phyloP scores from a whole-genome alignment of 2,113 vertebrate genomes.

The Penelope pileata region DNA sequence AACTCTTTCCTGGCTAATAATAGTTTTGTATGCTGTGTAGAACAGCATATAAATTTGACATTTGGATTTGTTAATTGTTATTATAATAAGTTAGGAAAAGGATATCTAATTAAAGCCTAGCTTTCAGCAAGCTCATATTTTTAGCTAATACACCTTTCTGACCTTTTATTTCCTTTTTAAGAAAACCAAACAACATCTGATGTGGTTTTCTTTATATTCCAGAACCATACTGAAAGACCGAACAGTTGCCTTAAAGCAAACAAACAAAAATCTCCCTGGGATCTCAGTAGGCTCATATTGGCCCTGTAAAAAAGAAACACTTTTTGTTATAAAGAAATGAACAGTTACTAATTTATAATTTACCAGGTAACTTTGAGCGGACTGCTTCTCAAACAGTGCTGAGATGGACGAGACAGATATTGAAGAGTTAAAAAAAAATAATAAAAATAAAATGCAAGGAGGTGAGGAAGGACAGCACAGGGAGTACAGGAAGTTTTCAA shows the following conservation, averaged over 20 bases:
- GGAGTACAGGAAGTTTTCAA: conserved; percentile 11
- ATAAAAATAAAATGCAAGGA: neutral
- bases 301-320: neutral
- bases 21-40: neutral
- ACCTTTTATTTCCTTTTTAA: neutral
- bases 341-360: neutral
- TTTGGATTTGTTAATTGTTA: neutral
- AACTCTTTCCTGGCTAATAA: neutral
- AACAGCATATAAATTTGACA: neutral
- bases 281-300: neutral
- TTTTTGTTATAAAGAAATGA: neutral
- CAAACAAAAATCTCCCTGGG: neutral
- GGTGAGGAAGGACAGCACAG: neutral
- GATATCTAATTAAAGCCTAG: neutral
- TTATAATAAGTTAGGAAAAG: neutral
- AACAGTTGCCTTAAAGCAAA: neutral
- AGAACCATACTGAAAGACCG: neutral
- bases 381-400: neutral
- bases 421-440: neutral
- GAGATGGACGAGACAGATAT: neutral
- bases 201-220: neutral
- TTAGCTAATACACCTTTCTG: neutral
- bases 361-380: neutral
- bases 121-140: neutral
- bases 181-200: neutral